Evolutionary conservation across 2,888 invertebrate genomes (phyloP), one percentile per base, ranked within the genome.

Genomic region (Acleris sparsana): DNA sequence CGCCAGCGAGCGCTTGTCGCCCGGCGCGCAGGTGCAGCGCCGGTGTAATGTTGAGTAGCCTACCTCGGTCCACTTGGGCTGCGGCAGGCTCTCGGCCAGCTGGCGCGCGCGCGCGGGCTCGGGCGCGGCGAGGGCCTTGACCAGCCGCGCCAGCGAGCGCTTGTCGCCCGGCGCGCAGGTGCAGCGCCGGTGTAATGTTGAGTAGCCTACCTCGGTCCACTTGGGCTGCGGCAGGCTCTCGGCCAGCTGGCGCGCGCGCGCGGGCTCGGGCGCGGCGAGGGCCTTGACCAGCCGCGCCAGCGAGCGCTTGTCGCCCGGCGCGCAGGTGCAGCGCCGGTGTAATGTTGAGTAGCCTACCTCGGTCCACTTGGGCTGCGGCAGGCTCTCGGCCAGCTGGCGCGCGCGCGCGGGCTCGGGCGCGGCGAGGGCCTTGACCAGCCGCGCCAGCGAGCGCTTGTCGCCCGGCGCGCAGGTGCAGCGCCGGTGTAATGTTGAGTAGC

Each of bases 281-380:
- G 98, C 97, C 70, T 97, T 95, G 6, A 99, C 97, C n/a, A 99
- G 93, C 71, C 98, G 96, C 2, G 99, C 99, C 56, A 97, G 88
- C 0, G 96, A 95, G 64, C 96, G 95, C 71, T 94, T 94, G 88
- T 98, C 98, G 51, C 93, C 91, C 0, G 97, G 97, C 73, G 97
- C 95, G 3, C n/a, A n/a, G n/a, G n/a, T n/a, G n/a, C n/a, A n/a
- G n/a, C n/a, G n/a, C n/a, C n/a, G n/a, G n/a, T n/a, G n/a, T n/a
- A n/a, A n/a, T n/a, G n/a, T n/a, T n/a, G n/a, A n/a, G n/a, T n/a
- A n/a, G 48, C 2, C 66, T 18, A 88, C 89, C 84, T 88, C 88
- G 0, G 83, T 70, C 6, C 82, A 76, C 16, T 87, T 80, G 3
- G 91, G 71, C 1, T 87, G 87, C 53, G 92, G 91, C 71, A 92